These are phyloP conservation scores for Arrhamphus sclerolepis DNA, from an alignment of 2,797 vertebrate genomes.

Conservation along the genomic window DNA sequence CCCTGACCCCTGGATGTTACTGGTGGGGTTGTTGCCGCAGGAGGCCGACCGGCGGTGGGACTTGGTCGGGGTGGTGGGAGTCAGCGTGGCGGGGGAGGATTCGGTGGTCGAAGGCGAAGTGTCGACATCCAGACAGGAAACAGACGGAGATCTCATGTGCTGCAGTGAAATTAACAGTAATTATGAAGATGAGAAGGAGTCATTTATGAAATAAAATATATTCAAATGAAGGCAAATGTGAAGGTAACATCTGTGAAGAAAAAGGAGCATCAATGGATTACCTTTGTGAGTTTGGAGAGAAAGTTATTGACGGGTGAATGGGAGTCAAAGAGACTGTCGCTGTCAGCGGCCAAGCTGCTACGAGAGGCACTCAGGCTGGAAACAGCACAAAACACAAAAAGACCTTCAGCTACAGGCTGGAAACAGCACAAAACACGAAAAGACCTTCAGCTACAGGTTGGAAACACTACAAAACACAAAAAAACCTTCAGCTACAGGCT, in stretches of 20 bases:
- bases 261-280: constrained; percentile 45
- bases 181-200: not conserved
- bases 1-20: constrained; percentile 67
- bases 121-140: constrained; percentile 87
- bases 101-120: constrained; percentile 78
- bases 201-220: no score
- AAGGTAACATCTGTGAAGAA: no score
- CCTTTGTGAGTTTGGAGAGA: constrained; percentile 86
- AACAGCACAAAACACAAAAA: constrained; percentile 15
- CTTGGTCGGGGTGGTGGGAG: constrained; percentile 74
- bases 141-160: constrained; percentile 90
- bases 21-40: constrained; percentile 77
- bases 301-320: constrained; percentile 81
- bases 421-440: no score
- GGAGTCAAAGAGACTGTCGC: constrained; percentile 76
- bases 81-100: constrained; percentile 65
- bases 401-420: no score
- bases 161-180: constrained; percentile 51
- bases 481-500: no score
- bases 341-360: constrained; percentile 74
- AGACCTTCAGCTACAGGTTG: no score
- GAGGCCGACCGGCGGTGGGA: constrained; percentile 88
- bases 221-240: no score
- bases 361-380: constrained; percentile 81
- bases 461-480: no score